Evolutionary conservation across 2,888 invertebrate species (phyloP), one percentile per base, ranked within the genome.

Genomic region (Steromphala cineraria): DNA sequence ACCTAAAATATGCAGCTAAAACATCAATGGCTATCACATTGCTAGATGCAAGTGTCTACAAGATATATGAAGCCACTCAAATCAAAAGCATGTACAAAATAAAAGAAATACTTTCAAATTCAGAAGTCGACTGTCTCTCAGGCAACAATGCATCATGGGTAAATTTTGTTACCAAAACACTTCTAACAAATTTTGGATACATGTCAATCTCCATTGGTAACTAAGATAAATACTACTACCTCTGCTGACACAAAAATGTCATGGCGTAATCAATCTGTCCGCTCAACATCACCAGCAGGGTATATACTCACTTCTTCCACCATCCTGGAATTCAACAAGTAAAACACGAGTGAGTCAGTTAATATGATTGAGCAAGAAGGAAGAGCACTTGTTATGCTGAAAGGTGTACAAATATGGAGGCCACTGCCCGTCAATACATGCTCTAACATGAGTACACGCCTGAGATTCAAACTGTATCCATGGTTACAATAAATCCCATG

Each of bases 351-450:
- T 46, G 46, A 46, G 13, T 46, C 46, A 46, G 46, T 46, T 46
- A 46, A 10, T 10, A 46, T 46, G 46, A 46, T 62, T 62, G 62
- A 62, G 62, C 62, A 62, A 62, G 46, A 13, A 46, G 62, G 28
- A 62, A 62, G 62, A 62, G 62, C 62, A 62, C 62, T 62, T 62
- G 62, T 62, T 28, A 28, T 62, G 62, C 62, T 62, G 62, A 28
- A 62, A 62, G 28, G 28, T 24, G 24, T 62, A 46, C 46, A 46
- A 46, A 46, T 46, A 46, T 46, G 46, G 46, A 46, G 46, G 46
- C 46, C 46, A 62, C 62, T 28, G 24, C 28, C 28, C 15, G 24
- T 62, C 24, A 24, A 62, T 62, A 62, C 62, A 62, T 21, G n/a
- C 21, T 62, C 10, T 10, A 56, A 24, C 28, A 28, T 62, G 28